A percentile compares a stretch with the other conserved stretches of the same genome.
Evolutionary conservation across 2,888 invertebrate species (phyloP).

Genomic region (Zeuzera pyrina): DNA sequence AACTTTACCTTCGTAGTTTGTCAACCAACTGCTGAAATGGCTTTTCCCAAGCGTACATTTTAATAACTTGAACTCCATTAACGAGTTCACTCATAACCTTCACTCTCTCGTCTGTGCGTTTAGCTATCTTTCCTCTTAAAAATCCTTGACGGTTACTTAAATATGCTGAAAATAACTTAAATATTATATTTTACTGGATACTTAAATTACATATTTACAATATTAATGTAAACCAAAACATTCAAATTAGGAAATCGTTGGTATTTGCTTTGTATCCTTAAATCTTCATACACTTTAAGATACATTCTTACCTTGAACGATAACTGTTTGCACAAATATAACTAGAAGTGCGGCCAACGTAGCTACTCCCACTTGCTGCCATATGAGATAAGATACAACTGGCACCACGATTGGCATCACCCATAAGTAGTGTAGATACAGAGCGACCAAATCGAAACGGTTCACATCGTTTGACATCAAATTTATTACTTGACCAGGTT

Average conservation of each 20-base stretch:
- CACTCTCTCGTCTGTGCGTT: conserved; percentile 81
- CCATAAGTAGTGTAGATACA: conserved; percentile 84
- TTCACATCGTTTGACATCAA: conserved; percentile 89
- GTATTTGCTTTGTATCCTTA: too few species aligned
- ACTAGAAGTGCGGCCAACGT: conserved; percentile 51
- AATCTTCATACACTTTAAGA: neutral
- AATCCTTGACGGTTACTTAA: conserved; percentile 56
- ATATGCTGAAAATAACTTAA: conserved; percentile 60
- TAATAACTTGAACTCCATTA: conserved; percentile 84
- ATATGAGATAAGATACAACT: conserved; percentile 64
- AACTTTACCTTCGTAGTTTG: conserved; percentile 78
- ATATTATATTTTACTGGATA: too few species aligned
- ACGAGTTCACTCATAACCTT: conserved; percentile 87
- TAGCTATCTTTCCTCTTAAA: conserved; percentile 75
- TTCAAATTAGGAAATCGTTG: too few species aligned
- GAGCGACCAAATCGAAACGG: conserved; percentile 81
- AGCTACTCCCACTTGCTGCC: conserved; percentile 56
- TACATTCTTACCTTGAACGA: conserved; percentile 59
- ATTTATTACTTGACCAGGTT: conserved; percentile 86
- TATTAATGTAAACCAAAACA: too few species aligned
- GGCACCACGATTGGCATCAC: conserved; percentile 83
- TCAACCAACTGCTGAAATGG: conserved; percentile 81
- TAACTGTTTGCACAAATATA: conserved; percentile 74
- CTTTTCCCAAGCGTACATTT: conserved; percentile 91
- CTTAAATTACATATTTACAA: too few species aligned